These are phyloP conservation scores for Antechinus flavipes DNA, from an alignment of 2,113 vertebrate species.

Conservation along the genomic window DNA sequence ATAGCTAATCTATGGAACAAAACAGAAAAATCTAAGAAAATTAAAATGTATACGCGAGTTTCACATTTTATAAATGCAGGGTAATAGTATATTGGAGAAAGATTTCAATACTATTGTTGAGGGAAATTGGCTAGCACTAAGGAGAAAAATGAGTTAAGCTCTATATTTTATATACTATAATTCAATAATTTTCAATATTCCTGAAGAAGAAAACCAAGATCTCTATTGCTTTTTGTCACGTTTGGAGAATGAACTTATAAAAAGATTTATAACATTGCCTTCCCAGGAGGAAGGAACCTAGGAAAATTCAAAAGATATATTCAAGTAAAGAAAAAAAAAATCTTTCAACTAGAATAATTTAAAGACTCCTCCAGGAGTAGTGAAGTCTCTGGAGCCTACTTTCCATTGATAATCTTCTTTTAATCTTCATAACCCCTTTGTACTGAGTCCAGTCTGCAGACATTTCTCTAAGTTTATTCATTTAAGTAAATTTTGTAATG, in stretches of 20 bases:
- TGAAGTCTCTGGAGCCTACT: conserved; percentile 15
- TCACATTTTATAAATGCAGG: background rate
- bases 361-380: background rate
- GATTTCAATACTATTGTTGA: background rate
- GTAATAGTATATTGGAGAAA: background rate
- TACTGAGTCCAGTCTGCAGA: background rate
- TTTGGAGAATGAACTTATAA: background rate
- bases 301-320: conserved; percentile 44
- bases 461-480: background rate
- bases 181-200: background rate
- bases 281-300: background rate
- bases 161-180: background rate
- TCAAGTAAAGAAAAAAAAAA: background rate
- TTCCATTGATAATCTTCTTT: background rate
- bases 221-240: background rate
- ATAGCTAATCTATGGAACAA: background rate
- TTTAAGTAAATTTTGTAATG: conserved; percentile 10
- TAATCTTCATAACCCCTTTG: conserved; percentile 15
- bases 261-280: conserved; percentile 24
- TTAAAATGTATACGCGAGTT: background rate
- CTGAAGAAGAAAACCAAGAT: background rate
- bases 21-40: background rate
- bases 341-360: conserved; percentile 32
- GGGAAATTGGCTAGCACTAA: background rate
- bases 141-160: background rate